Evolutionary conservation across 2,113 vertebrate species (phyloP).

Genomic region (Orycteropus afer): DNA sequence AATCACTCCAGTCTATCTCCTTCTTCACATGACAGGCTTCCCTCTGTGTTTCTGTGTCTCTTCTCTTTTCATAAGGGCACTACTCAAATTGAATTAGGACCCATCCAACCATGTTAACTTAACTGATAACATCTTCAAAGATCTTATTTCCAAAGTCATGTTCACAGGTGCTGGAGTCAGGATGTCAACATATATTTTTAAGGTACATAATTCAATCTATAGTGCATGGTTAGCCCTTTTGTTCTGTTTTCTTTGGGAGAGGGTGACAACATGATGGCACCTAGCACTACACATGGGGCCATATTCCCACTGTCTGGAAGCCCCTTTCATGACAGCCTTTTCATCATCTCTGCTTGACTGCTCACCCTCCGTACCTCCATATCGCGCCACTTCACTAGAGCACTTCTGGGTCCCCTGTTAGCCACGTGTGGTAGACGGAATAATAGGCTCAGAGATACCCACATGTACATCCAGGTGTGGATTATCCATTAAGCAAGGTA

Average conservation of each 20-base stretch:
- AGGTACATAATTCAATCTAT: background rate
- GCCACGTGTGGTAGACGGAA: background rate
- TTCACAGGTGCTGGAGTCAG: background rate
- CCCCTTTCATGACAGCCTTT: background rate
- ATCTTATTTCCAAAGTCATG: background rate
- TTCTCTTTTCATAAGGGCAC: background rate
- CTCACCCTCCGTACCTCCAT: background rate
- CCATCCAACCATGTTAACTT: background rate
- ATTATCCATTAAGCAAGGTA: background rate
- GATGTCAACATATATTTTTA: background rate
- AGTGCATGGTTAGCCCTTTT: background rate
- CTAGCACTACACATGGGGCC: background rate
- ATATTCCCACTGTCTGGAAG: background rate
- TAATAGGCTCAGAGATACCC: background rate
- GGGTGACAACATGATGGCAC: rapidly evolving
- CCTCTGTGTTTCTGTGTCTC: background rate
- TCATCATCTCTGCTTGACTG: too few species aligned
- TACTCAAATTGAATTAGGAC: background rate
- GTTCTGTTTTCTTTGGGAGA: background rate
- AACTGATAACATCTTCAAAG: background rate
- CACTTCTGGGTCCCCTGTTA: background rate
- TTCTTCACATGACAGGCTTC: background rate
- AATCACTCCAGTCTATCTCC: background rate
- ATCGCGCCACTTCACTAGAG: background rate
- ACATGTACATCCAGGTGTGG: too few species aligned